Evolutionary conservation across 2,797 vertebrate species (phyloP).

Genomic region (Pyrocephalus nanus): DNA sequence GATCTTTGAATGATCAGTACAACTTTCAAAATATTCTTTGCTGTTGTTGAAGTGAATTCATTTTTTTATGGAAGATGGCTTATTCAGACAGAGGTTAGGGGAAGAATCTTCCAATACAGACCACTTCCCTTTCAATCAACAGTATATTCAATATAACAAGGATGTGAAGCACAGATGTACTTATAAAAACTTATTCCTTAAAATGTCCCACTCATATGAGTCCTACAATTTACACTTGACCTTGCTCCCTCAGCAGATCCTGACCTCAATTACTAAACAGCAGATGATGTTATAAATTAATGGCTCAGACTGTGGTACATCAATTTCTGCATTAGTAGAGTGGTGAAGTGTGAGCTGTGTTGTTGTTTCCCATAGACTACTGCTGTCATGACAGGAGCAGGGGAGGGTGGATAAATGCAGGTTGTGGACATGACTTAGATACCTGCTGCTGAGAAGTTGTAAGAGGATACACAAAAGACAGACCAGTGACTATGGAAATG

Average conservation of each 20-base stretch:
- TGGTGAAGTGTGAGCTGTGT: neutral
- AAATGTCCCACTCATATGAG: neutral
- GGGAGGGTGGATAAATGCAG: neutral
- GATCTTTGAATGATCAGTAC: neutral
- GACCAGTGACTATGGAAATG: neutral
- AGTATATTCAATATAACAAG: neutral
- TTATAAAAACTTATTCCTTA: neutral
- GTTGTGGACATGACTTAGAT: neutral
- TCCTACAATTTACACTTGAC: neutral
- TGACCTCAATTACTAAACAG: neutral
- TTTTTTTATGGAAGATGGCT: neutral
- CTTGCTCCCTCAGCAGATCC: neutral
- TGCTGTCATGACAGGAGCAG: neutral
- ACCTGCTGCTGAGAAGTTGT: neutral
- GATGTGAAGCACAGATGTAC: neutral
- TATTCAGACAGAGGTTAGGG: neutral
- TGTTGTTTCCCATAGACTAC: neutral
- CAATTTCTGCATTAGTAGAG: neutral
- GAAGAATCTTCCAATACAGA: neutral
- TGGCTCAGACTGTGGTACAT: neutral
- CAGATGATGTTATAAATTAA: neutral
- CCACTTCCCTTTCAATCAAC: neutral
- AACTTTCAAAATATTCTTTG: neutral
- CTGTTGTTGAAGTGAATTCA: neutral
- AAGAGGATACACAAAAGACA: neutral